Evolutionary conservation across 1,140 invertebrate genomes (phyloP), one percentile per base, ranked within the genome.

Genomic region (Branchinecta lindahli): DNA sequence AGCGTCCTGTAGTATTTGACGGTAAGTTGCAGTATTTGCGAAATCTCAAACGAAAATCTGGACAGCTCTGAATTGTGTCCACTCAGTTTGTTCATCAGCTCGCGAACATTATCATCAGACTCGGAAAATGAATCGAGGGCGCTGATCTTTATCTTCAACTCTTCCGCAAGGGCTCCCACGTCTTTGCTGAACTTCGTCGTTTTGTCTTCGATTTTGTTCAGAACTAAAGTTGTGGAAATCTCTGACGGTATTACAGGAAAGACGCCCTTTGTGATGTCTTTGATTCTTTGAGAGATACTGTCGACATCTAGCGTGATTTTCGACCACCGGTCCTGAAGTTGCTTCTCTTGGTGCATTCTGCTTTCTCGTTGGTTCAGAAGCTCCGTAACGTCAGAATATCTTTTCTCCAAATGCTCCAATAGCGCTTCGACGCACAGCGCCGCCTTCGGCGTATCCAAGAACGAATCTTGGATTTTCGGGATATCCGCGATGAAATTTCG

Each of bases 251-350:
- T 61, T 3, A 61, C 52, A 12, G 52, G 52, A 61, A 61, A 61
- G 18, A 61, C 52, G 18, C 18, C 12, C 4, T 61, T 61, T 61
- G 18, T 15, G 2, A 61, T 61, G 12, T 61, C 52, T 12, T 12
- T 61, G 2, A 61, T 61, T 20, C 18, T 61, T 15, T 12, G 12
- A 61, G 12, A 12, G 18, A 61, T 6, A 6, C 18, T 61, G 67
- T 84, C 84, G 73, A 87, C 87, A 77, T 90, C 88, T 75, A 85
- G 84, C 75, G 90, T 81, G 76, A 85, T 87, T 77, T 84, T 81
- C 74, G 89, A 84, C 78, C 86, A 85, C 68, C 81, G 82, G 45
- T 85, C 80, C 70, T 85, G 81, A 78, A 89, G 85, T 70, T 86
- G 84, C 75, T 85, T 83, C 74, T 85, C 84, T 67, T 82, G 77